Conservation (phyloP, 2,113 vertebrate species). For the Nyctibius bracteatus region DNA sequence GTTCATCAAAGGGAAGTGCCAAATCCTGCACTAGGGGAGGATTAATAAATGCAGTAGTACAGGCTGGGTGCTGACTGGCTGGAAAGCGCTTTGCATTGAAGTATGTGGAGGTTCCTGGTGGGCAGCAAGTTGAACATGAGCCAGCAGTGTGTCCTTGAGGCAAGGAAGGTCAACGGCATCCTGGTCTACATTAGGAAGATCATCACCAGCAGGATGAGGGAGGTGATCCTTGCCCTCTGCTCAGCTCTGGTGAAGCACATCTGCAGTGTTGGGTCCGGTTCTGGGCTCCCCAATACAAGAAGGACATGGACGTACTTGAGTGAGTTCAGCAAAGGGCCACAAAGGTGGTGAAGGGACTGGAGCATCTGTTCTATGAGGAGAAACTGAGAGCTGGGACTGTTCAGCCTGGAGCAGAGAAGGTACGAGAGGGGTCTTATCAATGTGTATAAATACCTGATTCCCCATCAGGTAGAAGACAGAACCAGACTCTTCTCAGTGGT, state of each 20-base stretch:
- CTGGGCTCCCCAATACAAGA: neutral
- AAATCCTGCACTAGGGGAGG: neutral
- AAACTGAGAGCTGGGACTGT: neutral
- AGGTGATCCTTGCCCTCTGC: neutral
- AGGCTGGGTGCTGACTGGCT: neutral
- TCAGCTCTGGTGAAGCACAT: neutral
- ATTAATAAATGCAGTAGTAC: neutral
- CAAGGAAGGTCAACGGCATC: neutral
- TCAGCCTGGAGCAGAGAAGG: neutral
- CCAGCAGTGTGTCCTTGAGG: neutral
- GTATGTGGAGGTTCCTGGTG: neutral
- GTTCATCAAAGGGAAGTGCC: neutral
- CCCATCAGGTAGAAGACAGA: neutral
- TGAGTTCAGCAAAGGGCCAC: neutral
- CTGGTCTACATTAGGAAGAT: neutral
- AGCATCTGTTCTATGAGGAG: neutral
- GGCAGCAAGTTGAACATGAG: neutral
- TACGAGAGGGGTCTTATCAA: neutral
- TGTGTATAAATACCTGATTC: neutral
- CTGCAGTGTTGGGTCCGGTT: neutral
- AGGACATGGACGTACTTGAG: neutral
- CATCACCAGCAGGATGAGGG: neutral
- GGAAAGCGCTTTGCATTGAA: neutral
- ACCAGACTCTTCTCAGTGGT: neutral
- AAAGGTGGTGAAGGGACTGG: neutral